Evolutionary conservation across 2,797 vertebrate genomes (phyloP), one percentile per base, ranked within the genome.

Genomic region (Moxostoma hubbsi): DNA sequence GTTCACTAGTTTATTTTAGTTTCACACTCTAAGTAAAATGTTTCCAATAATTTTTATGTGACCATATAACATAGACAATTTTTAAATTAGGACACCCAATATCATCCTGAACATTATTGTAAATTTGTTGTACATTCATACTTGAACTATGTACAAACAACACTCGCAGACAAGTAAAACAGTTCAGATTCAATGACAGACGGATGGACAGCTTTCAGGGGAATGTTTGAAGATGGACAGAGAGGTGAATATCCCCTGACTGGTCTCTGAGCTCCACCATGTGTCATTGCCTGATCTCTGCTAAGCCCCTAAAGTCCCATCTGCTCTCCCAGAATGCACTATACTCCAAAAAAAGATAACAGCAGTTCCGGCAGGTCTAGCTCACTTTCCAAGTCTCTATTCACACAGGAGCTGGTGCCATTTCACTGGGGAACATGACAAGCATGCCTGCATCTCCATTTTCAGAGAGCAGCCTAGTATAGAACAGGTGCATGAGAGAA

Each of bases 401-500:
- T 73, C 36, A 16, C 11, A 54, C 68, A 47, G 57, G 51, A 24
- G 15, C 59, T 77, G 47, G 68, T 49, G 49, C 62, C 75, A 45
- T 68, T 83, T 43, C 72, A 73, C 63, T 13, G 49, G 69, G 69
- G 62, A 61, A 55, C 55, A 24, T 8, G 55, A 74, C 46, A 75
- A 43, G 49, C 65, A 45, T 9, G 53, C 16, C 71, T 57, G 49
- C 43, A 53, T 51, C 36, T 55, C 57, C 36, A 16, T 24, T 58
- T 43, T 49, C 47, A 15, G 51, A 61, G 70, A 7, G 57, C n/a
- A 54, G 61, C 46, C 10, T 47, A 46, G 46, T 61, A 16, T 54
- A 71, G 80, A 85, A 88, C 87, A 78, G 83, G 83, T 81, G 16
- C 82, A 79, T 87, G n/a, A 43, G 46, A 7, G 51, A 59, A 57